Evolutionary conservation across 2,888 invertebrate genomes (phyloP).

Genomic region (Caenorhabditis sp.): DNA sequence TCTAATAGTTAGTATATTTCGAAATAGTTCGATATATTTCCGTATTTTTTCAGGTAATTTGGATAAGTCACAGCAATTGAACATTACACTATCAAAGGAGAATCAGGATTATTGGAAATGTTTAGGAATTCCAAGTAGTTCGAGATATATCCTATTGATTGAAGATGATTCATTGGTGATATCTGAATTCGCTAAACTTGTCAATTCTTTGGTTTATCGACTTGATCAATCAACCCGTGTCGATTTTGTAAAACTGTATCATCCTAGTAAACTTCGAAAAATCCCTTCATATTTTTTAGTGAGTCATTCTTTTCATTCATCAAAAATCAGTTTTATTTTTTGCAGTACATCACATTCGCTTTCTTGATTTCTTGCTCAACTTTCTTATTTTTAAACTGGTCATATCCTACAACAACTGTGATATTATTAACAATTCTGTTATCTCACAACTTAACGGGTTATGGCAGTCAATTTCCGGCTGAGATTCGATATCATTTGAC

Average conservation of each 20-base stretch:
- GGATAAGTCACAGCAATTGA: slow-evolving; percentile 3
- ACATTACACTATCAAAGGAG: slow-evolving; percentile 39
- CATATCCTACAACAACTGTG: slow-evolving; percentile 12
- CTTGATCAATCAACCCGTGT: slow-evolving; percentile 26
- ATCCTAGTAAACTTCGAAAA: slow-evolving; percentile 50
- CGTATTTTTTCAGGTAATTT: background rate
- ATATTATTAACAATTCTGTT: slow-evolving; percentile 11
- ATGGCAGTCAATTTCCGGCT: slow-evolving; percentile 39
- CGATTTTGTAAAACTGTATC: slow-evolving; percentile 58
- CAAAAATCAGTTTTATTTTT: background rate
- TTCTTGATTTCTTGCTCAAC: slow-evolving; percentile 16
- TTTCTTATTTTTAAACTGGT: slow-evolving; percentile 15
- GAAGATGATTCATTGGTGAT: slow-evolving; percentile 56
- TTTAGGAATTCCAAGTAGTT: slow-evolving; percentile 27
- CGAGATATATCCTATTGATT: slow-evolving; percentile 19
- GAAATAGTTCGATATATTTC: background rate
- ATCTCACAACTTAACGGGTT: slow-evolving; percentile 8
- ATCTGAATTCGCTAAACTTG: slow-evolving; percentile 23
- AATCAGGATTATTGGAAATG: slow-evolving; percentile 54
- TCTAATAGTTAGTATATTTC: background rate
- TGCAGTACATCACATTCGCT: slow-evolving; percentile 29
- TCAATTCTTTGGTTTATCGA: slow-evolving; percentile 36
- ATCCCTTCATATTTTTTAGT: slow-evolving; percentile 47
- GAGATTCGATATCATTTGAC: slow-evolving; percentile 49
- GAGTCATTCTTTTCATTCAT: background rate